These are phyloP conservation scores for Sebastes diploproa DNA, from an alignment of 2,797 vertebrate species.

Conservation along the genomic window DNA sequence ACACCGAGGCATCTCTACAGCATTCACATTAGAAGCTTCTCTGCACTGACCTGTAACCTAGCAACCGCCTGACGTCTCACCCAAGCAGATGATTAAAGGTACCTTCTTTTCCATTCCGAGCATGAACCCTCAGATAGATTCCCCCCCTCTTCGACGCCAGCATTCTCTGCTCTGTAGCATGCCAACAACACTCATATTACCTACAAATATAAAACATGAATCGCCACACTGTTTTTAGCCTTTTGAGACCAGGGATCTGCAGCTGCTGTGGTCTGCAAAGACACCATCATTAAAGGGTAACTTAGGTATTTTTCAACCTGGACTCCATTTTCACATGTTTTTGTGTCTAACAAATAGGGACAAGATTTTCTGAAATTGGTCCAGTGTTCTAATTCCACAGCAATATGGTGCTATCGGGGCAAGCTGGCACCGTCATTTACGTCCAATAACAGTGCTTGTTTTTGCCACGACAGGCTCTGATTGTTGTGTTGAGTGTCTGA, in stretches of 20 bases:
- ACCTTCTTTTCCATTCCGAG: constrained; percentile 71
- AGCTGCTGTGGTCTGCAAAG: not conserved
- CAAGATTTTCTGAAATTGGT: no score
- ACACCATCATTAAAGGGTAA: constrained; percentile 25
- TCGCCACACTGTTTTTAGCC: constrained; percentile 26
- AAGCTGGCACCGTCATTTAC: not conserved
- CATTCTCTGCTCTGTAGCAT: constrained; percentile 35
- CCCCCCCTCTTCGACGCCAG: constrained; percentile 12
- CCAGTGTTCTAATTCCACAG: no score
- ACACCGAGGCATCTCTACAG: constrained; percentile 41
- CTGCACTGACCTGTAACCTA: constrained; percentile 83
- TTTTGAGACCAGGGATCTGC: constrained; percentile 16
- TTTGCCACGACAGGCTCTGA: no score
- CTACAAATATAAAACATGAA: constrained; percentile 60
- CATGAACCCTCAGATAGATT: constrained; percentile 69
- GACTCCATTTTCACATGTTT: no score
- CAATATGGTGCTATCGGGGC: not conserved
- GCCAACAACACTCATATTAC: constrained; percentile 46
- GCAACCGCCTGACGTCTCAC: constrained; percentile 76
- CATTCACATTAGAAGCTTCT: constrained; percentile 59
- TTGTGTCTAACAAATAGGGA: no score
- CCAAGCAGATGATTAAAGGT: constrained; percentile 76
- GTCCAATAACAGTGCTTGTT: not conserved
- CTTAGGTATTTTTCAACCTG: no score
- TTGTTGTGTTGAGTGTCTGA: no score